These are phyloP conservation scores for Cyprinodon brontotheroides DNA, from an alignment of 2,113 vertebrate genomes.

Conservation along the genomic window DNA sequence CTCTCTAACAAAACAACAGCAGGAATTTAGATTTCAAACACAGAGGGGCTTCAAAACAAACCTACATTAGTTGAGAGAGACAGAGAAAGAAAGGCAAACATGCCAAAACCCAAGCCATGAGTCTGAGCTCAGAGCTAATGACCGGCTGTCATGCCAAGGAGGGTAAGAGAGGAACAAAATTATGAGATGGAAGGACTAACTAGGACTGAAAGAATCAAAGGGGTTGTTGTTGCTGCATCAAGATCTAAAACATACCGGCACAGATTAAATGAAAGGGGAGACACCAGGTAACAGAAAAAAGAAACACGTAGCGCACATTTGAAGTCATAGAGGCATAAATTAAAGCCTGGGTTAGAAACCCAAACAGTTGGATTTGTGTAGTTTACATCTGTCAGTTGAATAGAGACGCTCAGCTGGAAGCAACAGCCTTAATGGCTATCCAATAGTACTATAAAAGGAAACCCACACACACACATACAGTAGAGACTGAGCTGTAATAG, in stretches of 20 bases:
- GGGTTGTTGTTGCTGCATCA: constrained; percentile 36
- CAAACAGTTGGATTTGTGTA: constrained; percentile 9
- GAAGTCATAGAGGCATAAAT: constrained; percentile 3
- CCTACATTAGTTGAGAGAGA: constrained; percentile 15
- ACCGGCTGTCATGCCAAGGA: constrained; percentile 62
- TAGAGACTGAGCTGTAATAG: constrained; percentile 54
- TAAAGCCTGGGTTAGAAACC: constrained; percentile 7
- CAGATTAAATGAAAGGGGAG: constrained; percentile 9
- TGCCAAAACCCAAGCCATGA: constrained; percentile 64
- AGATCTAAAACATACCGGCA: constrained; percentile 13
- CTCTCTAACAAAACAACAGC: not conserved
- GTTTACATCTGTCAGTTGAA: constrained; percentile 33
- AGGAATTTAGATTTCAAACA: not conserved
- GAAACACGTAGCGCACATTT: not conserved
- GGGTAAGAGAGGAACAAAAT: constrained; percentile 42
- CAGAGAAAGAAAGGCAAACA: constrained; percentile 29
- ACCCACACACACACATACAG: constrained; percentile 26
- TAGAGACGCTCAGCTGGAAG: constrained; percentile 50
- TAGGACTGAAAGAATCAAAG: constrained; percentile 32
- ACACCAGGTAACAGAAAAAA: constrained; percentile 4
- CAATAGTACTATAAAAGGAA: constrained; percentile 50
- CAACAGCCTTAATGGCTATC: constrained; percentile 39
- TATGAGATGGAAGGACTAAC: constrained; percentile 41
- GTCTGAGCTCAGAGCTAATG: constrained; percentile 65
- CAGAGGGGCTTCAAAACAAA: constrained; percentile 25